Base-by-base conservation (phyloP, 2,888 invertebrate species). In the Drosophila koepferae region DNA sequence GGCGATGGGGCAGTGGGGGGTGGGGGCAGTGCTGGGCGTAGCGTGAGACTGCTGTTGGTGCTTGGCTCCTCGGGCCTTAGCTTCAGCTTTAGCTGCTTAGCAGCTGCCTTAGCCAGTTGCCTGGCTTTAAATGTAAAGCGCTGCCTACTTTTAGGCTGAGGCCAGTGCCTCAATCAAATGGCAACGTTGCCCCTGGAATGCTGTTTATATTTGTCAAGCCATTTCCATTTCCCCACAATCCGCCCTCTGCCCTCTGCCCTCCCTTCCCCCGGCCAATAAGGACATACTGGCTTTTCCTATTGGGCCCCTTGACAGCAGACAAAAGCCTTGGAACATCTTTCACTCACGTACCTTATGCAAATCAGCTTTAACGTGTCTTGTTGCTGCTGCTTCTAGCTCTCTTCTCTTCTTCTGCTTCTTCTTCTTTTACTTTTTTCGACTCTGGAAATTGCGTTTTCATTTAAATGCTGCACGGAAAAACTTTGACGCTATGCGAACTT, bases 361-460 rank as follows among this genome's bases (percentile, higher is more conserved):
- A 90, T 86, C 77, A 81, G 84, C 87, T 81, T 90, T 80, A 90
- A 90, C 71, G 69, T 83, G 72, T 77, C 55, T 44, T 56, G 63
- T 51, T 64, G 36, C 20, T 60, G 48, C 49, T 49, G 43, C 36
- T 43, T 28, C 61, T 55, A 23, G 23, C 23, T 23, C 23, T 38
- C 54, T 53, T 12, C 14, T 18, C 14, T 18, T 8, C 34, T 23
- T 8, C 49, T 23, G 46, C 10, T 18, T 0, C 4, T 49, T 49
- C n/a, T 28, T 23, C 38, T 20, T 55, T 48, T 58, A 43, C 38
- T 66, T 20, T 60, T 49, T 66, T 55, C 44, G 44, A 43, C 34
- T 43, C 61, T 49, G 62, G 44, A 88, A 85, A 85, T 90, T 82
- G 90, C 86, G 80, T 77, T 85, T 90, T 82, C 85, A 90, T 88